Base-by-base conservation (phyloP, 2,113 vertebrate species). In the Stigmatopora argus region DNA sequence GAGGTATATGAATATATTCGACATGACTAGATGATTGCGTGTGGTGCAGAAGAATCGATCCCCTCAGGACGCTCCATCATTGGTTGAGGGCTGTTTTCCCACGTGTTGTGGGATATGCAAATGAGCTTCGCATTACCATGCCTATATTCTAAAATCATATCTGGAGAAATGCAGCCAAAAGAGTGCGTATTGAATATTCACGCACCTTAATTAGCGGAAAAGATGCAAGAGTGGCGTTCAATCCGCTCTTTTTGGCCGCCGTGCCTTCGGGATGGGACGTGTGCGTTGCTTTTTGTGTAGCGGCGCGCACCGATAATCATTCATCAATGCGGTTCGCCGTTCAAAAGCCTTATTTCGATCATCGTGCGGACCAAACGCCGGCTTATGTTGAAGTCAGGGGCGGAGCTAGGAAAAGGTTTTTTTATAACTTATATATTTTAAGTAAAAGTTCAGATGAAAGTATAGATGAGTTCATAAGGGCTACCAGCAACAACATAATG, bases 91-190 rank as follows among this genome's bases (percentile, higher is more conserved):
- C 44, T 11, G 46, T 58, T n/a, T 53, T 55, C 15, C 21, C 9
- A 41, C 7, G 38, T 47, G 72, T 78, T 78, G 51, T 73, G 73
- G 74, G 77, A 81, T 76, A 73, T 83, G 83, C 81, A 84, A 82
- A 85, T 82, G 60, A 31, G 44, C 59, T 67, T 47, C 71, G n/a
- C 66, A 65, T 79, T 83, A 79, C 59, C 70, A 69, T 18, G 61
- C 69, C 3, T n/a, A 23, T 35, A 53, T 66, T 63, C 66, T n/a
- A 58, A 5, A 41, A 41, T 21, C 21, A 2, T 53, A 19, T 53
- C 51, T 23, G 3, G 21, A 21, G 21, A 21, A 53, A 53, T 51
- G 48, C 18, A 51, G 7, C 48, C 21, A 53, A 23, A 53, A 53
- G 51, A 53, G 51, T 31, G 3, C 21, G 21, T 11, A 53, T 53